phyloP scores from a whole-genome alignment of 1,140 invertebrate species.

The Brachionus sp. region DNA sequence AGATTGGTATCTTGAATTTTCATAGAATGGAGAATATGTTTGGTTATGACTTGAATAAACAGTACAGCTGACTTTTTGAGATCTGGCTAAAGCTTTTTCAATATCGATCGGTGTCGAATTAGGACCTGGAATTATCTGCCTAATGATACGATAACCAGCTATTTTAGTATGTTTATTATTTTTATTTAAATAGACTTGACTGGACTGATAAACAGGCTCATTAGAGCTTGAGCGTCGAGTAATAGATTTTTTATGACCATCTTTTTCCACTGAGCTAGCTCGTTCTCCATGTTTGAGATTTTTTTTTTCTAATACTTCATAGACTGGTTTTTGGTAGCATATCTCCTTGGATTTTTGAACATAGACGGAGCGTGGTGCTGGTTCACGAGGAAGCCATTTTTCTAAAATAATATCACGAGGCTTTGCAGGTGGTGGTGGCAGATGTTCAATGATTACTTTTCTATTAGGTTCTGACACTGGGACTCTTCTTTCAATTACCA shows the following conservation, averaged over 20 bases:
- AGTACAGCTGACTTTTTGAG: constrained; percentile 20
- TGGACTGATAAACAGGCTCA: neutral
- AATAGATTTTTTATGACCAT: neutral
- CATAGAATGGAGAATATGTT: neutral
- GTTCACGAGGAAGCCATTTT: constrained; percentile 18
- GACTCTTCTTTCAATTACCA: neutral
- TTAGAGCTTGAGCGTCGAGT: neutral
- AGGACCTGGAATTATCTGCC: constrained; percentile 31
- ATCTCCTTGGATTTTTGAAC: neutral
- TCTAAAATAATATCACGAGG: constrained; percentile 29
- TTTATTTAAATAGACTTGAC: neutral
- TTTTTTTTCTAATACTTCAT: neutral
- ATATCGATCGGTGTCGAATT: neutral
- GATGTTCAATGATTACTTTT: constrained; percentile 6
- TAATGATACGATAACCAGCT: constrained; percentile 33
- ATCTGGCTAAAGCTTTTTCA: constrained; percentile 5
- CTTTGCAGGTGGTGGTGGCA: constrained; percentile 4
- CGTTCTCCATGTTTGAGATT: neutral
- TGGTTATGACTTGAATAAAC: constrained; percentile 15
- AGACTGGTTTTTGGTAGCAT: neutral
- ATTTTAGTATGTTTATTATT: neutral
- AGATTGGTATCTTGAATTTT: neutral
- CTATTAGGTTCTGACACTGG: neutral
- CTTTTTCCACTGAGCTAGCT: neutral
- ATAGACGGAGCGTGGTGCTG: neutral